Percentiles rank a stretch among this genome's conserved stretches.
Conservation (phyloP, 23 tunicate genomes). For the Ascidia mentula region DNA sequence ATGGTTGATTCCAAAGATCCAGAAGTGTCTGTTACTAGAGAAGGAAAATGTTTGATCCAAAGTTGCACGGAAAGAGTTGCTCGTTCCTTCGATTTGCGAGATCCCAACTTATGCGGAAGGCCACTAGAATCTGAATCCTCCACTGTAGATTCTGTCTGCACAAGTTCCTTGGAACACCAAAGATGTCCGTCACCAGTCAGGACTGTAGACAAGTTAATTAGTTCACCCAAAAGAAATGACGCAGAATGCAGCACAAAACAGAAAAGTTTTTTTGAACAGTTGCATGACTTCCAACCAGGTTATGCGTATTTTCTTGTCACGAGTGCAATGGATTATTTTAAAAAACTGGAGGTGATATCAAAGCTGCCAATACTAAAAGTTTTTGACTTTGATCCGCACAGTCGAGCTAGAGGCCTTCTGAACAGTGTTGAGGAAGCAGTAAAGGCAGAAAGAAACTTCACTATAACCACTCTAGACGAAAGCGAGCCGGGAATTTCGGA, state of each 20-base stretch:
- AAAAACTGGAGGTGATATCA: conserved; percentile 2
- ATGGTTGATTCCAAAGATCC: not conserved
- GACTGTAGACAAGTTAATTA: no score
- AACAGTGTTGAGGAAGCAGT: not conserved
- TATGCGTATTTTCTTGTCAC: not conserved
- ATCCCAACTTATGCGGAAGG: no score
- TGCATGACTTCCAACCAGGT: not conserved
- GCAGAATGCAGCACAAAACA: no score
- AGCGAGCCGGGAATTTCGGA: not conserved
- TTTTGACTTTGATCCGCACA: not conserved
- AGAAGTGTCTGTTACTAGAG: not conserved
- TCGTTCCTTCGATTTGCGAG: no score
- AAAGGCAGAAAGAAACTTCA: not conserved
- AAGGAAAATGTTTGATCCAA: no score
- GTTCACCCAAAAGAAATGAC: no score
- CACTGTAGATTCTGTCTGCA: no score
- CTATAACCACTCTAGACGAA: not conserved
- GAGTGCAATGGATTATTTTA: not conserved
- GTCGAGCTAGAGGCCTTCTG: not conserved
- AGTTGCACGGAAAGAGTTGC: no score
- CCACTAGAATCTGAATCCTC: no score
- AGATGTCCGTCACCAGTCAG: no score
- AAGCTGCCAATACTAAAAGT: conserved; percentile 50
- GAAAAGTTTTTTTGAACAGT: not conserved
- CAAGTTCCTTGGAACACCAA: no score